phyloP scores from a whole-genome alignment of 2,888 invertebrate genomes.

The Polyommatus icarus region DNA sequence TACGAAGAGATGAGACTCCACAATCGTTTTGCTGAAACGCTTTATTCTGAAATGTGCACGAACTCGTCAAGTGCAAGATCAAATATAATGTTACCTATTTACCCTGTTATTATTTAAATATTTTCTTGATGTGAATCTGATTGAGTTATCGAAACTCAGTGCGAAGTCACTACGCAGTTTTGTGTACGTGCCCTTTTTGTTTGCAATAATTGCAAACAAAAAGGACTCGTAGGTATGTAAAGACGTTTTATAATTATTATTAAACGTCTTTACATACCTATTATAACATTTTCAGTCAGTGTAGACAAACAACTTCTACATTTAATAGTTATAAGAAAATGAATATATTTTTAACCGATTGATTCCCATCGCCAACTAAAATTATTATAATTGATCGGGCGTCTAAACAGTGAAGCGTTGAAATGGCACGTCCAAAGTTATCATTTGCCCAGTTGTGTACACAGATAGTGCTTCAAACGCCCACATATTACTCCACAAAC shows the following conservation, averaged over 20 bases:
- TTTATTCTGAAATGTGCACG: constrained; percentile 2
- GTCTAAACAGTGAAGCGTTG: constrained; percentile 30
- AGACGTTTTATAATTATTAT: no score
- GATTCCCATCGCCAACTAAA: not conserved
- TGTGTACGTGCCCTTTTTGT: not conserved
- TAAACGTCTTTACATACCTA: not conserved
- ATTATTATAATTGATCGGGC: not conserved
- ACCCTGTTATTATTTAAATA: not conserved
- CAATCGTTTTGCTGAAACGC: not conserved
- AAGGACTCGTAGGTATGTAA: no score
- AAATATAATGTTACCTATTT: not conserved
- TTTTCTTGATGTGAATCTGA: not conserved
- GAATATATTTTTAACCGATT: not conserved
- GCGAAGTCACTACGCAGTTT: no score
- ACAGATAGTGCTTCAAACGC: constrained; percentile 32
- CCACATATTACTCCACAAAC: constrained; percentile 37
- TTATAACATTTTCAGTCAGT: not conserved
- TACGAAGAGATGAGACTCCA: not conserved
- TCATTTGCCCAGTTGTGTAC: constrained; percentile 35
- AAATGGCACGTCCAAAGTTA: constrained; percentile 35
- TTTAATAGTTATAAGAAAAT: not conserved
- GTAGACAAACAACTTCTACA: not conserved
- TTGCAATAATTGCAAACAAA: no score
- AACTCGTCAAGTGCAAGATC: not conserved
- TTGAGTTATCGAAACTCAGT: no score